A percentile compares a stretch with the other conserved stretches of the same genome.
These are phyloP conservation scores for Eupsittula cactorum DNA, from an alignment of 2,113 vertebrate genomes.

Conservation along the genomic window DNA sequence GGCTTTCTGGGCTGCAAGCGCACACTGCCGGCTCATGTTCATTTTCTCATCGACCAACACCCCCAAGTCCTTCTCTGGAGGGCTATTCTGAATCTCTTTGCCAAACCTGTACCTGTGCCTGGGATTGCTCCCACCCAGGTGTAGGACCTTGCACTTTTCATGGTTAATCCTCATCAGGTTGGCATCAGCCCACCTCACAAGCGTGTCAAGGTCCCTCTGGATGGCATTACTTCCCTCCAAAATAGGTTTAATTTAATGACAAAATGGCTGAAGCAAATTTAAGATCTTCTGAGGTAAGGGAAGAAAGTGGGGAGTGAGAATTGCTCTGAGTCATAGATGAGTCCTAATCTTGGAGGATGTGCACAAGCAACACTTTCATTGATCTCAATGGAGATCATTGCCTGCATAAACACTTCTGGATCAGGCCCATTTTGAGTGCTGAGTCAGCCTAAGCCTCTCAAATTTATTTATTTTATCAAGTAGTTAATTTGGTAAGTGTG, in stretches of 20 bases:
- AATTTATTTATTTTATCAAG: background rate
- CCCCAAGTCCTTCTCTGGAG: no score
- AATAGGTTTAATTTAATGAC: background rate
- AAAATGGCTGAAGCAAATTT: conserved; percentile 1
- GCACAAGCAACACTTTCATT: background rate
- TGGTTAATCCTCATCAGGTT: no score
- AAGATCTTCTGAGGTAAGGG: conserved; percentile 25
- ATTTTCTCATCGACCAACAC: no score
- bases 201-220: no score
- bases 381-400: conserved; percentile 26
- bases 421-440: conserved; percentile 30
- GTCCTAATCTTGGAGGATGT: conserved; percentile 4
- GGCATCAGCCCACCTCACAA: no score
- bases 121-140: no score
- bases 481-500: background rate
- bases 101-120: no score
- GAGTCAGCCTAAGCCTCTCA: conserved; percentile 13
- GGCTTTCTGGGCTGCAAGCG: no score
- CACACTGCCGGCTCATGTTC: no score
- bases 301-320: conserved; percentile 29
- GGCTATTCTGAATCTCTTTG: no score
- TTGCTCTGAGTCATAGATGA: conserved; percentile 62
- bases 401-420: conserved; percentile 30
- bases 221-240: background rate
- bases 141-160: no score